Evolutionary conservation across 2,113 vertebrate genomes (phyloP).

Genomic region (Strigops habroptila): DNA sequence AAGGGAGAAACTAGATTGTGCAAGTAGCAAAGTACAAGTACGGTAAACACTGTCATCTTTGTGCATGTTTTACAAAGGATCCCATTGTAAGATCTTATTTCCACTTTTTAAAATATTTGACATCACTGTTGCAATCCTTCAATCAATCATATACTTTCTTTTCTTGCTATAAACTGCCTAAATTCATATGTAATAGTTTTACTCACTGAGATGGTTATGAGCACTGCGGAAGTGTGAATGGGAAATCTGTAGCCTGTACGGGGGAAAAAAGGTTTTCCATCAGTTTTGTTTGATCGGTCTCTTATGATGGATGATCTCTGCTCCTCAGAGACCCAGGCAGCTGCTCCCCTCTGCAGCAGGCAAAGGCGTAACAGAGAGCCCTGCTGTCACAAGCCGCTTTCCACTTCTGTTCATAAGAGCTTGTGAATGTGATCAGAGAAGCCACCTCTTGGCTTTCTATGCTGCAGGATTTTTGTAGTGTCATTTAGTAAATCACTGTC

Average conservation of each 20-base stretch:
- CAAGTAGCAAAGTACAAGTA: slow-evolving; percentile 17
- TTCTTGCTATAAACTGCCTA: neutral
- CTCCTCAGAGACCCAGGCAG: accelerated
- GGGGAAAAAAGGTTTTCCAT: neutral
- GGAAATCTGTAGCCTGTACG: neutral
- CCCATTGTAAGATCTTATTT: slow-evolving; percentile 38
- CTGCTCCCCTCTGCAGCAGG: neutral
- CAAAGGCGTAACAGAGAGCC: accelerated
- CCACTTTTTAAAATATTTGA: slow-evolving; percentile 40
- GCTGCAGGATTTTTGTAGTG: neutral
- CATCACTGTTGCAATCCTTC: neutral
- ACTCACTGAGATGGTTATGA: neutral
- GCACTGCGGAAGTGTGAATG: neutral
- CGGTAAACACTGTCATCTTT: slow-evolving; percentile 58
- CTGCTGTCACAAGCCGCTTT: neutral
- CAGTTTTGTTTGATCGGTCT: accelerated
- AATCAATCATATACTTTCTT: neutral
- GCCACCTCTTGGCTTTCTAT: neutral
- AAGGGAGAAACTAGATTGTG: slow-evolving; percentile 40
- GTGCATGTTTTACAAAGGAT: slow-evolving; percentile 47
- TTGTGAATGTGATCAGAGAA: neutral
- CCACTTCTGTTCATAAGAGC: accelerated
- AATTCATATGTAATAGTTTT: neutral
- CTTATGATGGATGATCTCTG: neutral
- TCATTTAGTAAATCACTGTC: neutral